Percentiles rank a stretch among this genome's conserved stretches.
These are phyloP conservation scores for Molossus molossus DNA, from an alignment of 2,797 vertebrate species.

Conservation along the genomic window DNA sequence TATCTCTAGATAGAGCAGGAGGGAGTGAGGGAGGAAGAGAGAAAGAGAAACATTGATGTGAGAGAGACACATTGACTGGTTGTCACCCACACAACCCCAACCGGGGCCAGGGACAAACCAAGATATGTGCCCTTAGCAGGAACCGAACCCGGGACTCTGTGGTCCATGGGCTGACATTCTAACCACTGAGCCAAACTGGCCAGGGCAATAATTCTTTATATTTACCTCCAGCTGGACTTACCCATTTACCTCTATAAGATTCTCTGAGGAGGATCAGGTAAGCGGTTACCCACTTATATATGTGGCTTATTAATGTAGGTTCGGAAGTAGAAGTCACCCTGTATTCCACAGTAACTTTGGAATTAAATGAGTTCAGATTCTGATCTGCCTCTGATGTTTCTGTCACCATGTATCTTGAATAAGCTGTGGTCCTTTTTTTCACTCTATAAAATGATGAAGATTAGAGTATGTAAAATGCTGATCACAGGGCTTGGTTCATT, in stretches of 20 bases:
- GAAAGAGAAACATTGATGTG: no score
- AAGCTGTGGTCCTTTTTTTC: neutral
- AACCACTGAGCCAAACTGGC: no score
- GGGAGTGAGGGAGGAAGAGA: no score
- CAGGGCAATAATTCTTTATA: neutral
- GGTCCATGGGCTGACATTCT: no score
- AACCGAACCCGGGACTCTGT: no score
- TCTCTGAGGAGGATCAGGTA: neutral
- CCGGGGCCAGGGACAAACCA: no score
- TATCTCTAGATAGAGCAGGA: no score
- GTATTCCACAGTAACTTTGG: neutral
- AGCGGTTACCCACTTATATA: neutral
- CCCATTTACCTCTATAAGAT: neutral
- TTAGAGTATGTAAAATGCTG: neutral
- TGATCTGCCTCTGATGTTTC: slow-evolving; percentile 26
- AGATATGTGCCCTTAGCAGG: no score
- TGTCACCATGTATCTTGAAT: neutral
- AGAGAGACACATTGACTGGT: no score
- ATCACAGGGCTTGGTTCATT: neutral
- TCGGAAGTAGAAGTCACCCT: neutral
- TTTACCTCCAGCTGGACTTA: neutral
- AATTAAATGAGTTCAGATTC: slow-evolving; percentile 44
- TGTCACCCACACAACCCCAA: no score
- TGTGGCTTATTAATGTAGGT: neutral
- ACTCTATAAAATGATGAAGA: neutral